Conservation (phyloP, 2,797 vertebrate species). For the Myotis daubentonii region DNA sequence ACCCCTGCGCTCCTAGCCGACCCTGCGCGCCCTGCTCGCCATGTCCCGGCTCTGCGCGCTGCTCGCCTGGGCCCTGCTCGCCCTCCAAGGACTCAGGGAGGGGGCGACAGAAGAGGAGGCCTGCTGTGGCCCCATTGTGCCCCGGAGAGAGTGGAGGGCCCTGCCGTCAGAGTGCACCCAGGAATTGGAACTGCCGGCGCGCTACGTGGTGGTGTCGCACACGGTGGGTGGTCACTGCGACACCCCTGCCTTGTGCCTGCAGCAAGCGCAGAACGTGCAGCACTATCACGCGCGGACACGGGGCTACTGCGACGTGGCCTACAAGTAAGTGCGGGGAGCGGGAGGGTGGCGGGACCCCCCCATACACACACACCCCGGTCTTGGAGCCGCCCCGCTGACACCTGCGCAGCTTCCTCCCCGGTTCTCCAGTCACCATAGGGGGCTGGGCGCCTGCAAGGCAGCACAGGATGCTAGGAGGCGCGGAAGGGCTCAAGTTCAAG, state of each 20-base stretch:
- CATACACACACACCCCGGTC: no score
- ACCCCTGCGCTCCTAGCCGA: rapidly evolving
- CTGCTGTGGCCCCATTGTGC: constrained; percentile 75
- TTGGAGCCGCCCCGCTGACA: background rate
- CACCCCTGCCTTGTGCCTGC: constrained; percentile 66
- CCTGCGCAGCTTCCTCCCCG: rapidly evolving
- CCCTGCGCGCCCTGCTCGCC: background rate
- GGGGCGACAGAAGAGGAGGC: rapidly evolving
- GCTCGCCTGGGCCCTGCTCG: background rate
- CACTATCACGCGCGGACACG: constrained; percentile 76
- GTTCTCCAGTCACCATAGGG: background rate
- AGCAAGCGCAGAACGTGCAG: constrained; percentile 84
- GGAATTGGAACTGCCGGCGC: constrained; percentile 52
- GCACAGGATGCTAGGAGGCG: background rate
- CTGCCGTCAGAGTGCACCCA: constrained; percentile 58
- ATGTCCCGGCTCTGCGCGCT: background rate
- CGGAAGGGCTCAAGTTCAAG: no score
- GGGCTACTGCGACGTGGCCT: constrained; percentile 88
- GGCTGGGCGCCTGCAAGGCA: background rate
- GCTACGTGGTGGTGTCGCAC: constrained; percentile 87
- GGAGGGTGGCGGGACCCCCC: rapidly evolving
- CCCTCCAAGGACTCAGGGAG: background rate
- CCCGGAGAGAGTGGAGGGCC: constrained; percentile 85
- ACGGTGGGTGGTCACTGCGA: constrained; percentile 82
- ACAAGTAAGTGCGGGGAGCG: constrained; percentile 86